phyloP scores from a whole-genome alignment of 2,797 vertebrate genomes.

The Lithobates pipiens region DNA sequence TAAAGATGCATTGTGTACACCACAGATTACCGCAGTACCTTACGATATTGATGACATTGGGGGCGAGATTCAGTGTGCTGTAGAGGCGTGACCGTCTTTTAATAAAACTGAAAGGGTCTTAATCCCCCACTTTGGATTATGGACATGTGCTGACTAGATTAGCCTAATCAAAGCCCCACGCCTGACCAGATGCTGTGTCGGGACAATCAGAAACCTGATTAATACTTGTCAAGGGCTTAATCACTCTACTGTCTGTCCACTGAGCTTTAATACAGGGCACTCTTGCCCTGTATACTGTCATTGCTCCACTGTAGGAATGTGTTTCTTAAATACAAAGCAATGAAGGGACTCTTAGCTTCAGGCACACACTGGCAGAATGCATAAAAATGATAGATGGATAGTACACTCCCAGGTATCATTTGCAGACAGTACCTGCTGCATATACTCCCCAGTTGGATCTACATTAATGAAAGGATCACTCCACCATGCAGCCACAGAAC shows the following conservation, averaged over 20 bases:
- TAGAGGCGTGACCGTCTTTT: slow-evolving; percentile 68
- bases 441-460: too few relatives aligned
- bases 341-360: neutral
- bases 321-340: neutral
- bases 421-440: too few relatives aligned
- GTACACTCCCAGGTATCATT: too few relatives aligned
- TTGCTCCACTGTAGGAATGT: slow-evolving; percentile 44
- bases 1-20: neutral
- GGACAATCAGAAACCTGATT: slow-evolving; percentile 76
- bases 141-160: slow-evolving; percentile 76
- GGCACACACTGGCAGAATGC: too few relatives aligned
- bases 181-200: slow-evolving; percentile 72
- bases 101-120: slow-evolving; percentile 75
- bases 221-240: slow-evolving; percentile 69
- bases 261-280: slow-evolving; percentile 61
- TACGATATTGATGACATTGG: slow-evolving; percentile 20
- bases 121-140: slow-evolving; percentile 71
- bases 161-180: slow-evolving; percentile 78
- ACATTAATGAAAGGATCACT: too few relatives aligned
- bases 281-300: neutral
- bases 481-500: too few relatives aligned
- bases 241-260: slow-evolving; percentile 70
- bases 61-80: slow-evolving; percentile 3
- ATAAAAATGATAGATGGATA: too few relatives aligned
- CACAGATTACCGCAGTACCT: slow-evolving; percentile 4